Conservation (phyloP, 2,888 invertebrate genomes). For the Ormyrus pomaceus region DNA sequence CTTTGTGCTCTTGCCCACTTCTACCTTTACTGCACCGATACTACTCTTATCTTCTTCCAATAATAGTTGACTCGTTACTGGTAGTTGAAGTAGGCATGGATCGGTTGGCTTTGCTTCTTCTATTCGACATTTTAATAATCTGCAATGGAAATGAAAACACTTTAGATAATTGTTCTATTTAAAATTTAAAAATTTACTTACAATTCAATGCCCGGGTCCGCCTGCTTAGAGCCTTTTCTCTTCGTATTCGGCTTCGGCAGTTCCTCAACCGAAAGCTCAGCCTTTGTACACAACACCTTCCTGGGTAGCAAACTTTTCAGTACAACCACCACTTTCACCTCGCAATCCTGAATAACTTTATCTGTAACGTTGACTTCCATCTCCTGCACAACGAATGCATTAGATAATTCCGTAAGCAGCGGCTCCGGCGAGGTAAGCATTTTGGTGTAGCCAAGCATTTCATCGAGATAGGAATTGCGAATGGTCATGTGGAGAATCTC, state of each 20-base stretch:
- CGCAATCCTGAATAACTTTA: slow-evolving; percentile 79
- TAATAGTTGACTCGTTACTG: slow-evolving; percentile 84
- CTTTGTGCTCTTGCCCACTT: slow-evolving; percentile 81
- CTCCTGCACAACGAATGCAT: slow-evolving; percentile 79
- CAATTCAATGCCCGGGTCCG: slow-evolving; percentile 74
- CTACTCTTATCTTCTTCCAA: slow-evolving; percentile 87
- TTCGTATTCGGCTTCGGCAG: slow-evolving; percentile 76
- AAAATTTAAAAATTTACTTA: slow-evolving; percentile 61
- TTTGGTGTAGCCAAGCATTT: slow-evolving; percentile 85
- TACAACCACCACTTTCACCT: slow-evolving; percentile 78
- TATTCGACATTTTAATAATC: slow-evolving; percentile 77
- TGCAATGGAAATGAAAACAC: slow-evolving; percentile 61
- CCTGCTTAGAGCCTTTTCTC: slow-evolving; percentile 76
- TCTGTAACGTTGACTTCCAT: slow-evolving; percentile 79
- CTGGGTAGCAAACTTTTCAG: slow-evolving; percentile 81
- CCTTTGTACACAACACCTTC: slow-evolving; percentile 80
- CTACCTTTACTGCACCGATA: slow-evolving; percentile 84
- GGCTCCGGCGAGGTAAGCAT: slow-evolving; percentile 76
- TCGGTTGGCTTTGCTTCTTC: slow-evolving; percentile 77
- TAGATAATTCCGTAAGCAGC: slow-evolving; percentile 78
- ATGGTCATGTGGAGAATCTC: slow-evolving; percentile 85
- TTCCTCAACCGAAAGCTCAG: slow-evolving; percentile 81
- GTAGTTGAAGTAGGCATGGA: slow-evolving; percentile 79
- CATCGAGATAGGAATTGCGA: slow-evolving; percentile 87
- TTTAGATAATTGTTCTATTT: background rate